Evolutionary conservation across 2,888 invertebrate species (phyloP).

Genomic region (Opisthograptis luteolata): DNA sequence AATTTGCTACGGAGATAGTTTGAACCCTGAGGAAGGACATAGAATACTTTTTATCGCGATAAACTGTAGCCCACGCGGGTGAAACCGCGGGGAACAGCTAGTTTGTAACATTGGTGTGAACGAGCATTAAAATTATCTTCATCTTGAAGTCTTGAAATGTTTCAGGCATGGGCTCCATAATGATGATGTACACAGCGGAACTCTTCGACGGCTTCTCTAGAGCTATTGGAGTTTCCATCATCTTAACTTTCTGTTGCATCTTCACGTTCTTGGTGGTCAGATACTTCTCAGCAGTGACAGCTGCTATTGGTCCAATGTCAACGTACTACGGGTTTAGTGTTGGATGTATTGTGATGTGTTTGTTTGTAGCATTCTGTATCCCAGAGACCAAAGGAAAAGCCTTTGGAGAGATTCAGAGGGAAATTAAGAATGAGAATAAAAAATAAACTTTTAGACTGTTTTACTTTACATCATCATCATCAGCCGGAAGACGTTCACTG

Average conservation of each 20-base stretch:
- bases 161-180: conserved; percentile 62
- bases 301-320: conserved; percentile 48
- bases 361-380: conserved; percentile 52
- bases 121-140: background rate
- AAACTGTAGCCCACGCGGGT: too few species aligned
- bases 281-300: conserved; percentile 52
- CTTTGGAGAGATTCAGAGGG: conserved; percentile 60
- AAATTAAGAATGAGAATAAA: too few species aligned
- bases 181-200: conserved; percentile 59
- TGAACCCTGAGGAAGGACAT: too few species aligned
- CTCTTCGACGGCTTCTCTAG: conserved; percentile 59
- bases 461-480: too few species aligned
- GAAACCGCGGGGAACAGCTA: too few species aligned
- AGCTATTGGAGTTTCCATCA: conserved; percentile 49
- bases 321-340: conserved; percentile 55
- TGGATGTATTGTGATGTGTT: conserved; percentile 30
- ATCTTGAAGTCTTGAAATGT: conserved; percentile 11
- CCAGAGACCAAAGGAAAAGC: conserved; percentile 69
- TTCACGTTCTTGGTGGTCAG: conserved; percentile 37
- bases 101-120: background rate
- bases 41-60: too few species aligned
- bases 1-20: too few species aligned
- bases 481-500: too few species aligned
- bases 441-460: too few species aligned
- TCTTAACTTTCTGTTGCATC: conserved; percentile 16